A percentile compares a stretch with the other conserved stretches of the same genome.
These are phyloP conservation scores for Nemopilema nomurai DNA, from an alignment of 30 jellyfish, hydroid and myxozoan genomes.

Conservation along the genomic window DNA sequence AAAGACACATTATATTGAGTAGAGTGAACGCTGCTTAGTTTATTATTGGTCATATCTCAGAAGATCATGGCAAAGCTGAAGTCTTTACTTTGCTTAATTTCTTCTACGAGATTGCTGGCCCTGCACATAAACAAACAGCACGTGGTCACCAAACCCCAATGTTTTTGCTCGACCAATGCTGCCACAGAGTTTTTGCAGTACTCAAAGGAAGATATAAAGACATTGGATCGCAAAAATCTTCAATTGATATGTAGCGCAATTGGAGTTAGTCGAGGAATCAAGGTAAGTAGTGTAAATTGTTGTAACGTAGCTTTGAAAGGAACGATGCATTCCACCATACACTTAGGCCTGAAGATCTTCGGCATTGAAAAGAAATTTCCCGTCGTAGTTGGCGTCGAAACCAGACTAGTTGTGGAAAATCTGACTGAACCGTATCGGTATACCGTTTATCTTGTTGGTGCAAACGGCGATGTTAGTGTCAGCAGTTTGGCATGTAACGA, in stretches of 20 bases:
- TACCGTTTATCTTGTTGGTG: neutral
- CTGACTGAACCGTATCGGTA: no score
- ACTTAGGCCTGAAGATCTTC: no score
- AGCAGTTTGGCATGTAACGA: no score
- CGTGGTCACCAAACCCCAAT: neutral
- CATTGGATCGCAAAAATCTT: constrained; percentile 22
- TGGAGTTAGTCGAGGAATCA: constrained; percentile 28
- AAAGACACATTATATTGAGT: no score
- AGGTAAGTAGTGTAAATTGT: neutral
- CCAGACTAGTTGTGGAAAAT: no score
- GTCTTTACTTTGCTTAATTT: neutral
- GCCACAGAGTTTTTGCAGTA: neutral
- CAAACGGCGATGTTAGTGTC: neutral
- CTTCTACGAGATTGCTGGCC: neutral
- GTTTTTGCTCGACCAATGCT: constrained; percentile 2
- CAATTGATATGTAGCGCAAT: constrained; percentile 54
- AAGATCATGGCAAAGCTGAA: neutral
- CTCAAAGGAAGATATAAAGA: constrained; percentile 14
- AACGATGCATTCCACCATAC: no score
- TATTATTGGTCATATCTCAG: neutral
- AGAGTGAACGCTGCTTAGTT: neutral
- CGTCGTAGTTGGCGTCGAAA: no score
- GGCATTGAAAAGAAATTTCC: no score
- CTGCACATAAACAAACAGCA: neutral
- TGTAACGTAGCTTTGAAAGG: no score